Evolutionary conservation across 2,888 invertebrate genomes (phyloP).

Genomic region (Neoscelio sp.): DNA sequence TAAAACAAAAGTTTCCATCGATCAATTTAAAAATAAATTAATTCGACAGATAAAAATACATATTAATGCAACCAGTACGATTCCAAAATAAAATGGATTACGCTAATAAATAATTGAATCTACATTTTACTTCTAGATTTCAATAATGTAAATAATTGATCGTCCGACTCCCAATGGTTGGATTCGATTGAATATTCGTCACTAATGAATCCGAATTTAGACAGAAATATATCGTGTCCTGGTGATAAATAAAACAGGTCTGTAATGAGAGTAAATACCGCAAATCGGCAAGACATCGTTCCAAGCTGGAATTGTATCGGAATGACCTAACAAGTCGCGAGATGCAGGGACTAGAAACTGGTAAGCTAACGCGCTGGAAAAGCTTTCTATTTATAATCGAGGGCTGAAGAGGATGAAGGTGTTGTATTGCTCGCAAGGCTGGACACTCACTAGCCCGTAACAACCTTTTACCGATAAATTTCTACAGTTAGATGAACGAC

Average conservation of each 20-base stretch:
- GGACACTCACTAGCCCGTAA: conserved; percentile 77
- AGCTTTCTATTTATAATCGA: conserved; percentile 67
- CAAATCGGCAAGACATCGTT: not conserved
- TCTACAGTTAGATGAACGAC: conserved; percentile 74
- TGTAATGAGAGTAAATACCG: too few relatives aligned
- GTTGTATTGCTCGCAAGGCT: conserved; percentile 74
- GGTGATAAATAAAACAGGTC: too few relatives aligned
- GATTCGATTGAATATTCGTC: too few relatives aligned
- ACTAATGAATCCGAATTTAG: too few relatives aligned
- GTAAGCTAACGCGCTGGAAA: conserved; percentile 59
- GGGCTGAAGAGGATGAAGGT: conserved; percentile 65
- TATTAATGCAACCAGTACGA: too few relatives aligned
- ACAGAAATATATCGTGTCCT: too few relatives aligned
- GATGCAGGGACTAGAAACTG: conserved; percentile 50
- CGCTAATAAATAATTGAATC: too few relatives aligned
- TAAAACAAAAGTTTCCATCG: conserved; percentile 14
- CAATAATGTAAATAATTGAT: conserved; percentile 11
- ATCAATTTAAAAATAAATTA: too few relatives aligned
- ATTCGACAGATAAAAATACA: too few relatives aligned
- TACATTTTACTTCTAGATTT: too few relatives aligned
- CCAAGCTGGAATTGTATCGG: conserved; percentile 6
- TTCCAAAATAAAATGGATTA: too few relatives aligned
- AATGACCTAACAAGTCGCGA: conserved; percentile 46
- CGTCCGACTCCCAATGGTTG: conserved; percentile 7
- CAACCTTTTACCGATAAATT: conserved; percentile 79